phyloP scores from a whole-genome alignment of 2,797 vertebrate genomes.

The Micrastur ruficollis region DNA sequence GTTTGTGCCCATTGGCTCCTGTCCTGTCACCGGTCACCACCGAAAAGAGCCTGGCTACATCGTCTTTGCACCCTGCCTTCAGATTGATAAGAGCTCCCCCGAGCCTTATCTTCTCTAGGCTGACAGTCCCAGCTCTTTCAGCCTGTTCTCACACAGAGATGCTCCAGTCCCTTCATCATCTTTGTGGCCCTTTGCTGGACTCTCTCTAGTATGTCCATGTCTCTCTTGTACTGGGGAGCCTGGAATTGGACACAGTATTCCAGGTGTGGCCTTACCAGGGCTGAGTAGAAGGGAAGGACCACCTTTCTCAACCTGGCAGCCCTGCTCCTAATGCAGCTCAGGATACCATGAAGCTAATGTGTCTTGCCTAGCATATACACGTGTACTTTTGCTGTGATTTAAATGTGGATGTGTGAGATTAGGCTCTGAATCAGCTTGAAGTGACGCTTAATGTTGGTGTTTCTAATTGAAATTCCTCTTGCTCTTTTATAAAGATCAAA shows the following conservation, averaged over 20 bases:
- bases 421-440: slow-evolving; percentile 36
- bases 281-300: not conserved
- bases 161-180: not conserved
- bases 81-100: not conserved
- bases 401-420: not conserved
- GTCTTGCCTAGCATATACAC: not conserved
- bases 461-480: slow-evolving; percentile 44
- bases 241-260: not conserved
- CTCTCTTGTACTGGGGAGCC: not conserved
- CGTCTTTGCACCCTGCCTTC: not conserved
- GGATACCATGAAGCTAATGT: rapidly evolving
- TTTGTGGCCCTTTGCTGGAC: not conserved
- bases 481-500: slow-evolving; percentile 1
- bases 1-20: not conserved
- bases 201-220: not conserved
- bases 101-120: not conserved
- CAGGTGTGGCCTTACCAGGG: not conserved
- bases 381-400: not conserved
- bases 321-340: not conserved
- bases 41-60: not conserved
- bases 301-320: rapidly evolving
- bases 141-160: not conserved
- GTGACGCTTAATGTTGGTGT: not conserved
- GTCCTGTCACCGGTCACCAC: not conserved
- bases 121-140: not conserved